These are phyloP conservation scores for Pagetopsis macropterus DNA, from an alignment of 2,797 vertebrate species.

Conservation along the genomic window DNA sequence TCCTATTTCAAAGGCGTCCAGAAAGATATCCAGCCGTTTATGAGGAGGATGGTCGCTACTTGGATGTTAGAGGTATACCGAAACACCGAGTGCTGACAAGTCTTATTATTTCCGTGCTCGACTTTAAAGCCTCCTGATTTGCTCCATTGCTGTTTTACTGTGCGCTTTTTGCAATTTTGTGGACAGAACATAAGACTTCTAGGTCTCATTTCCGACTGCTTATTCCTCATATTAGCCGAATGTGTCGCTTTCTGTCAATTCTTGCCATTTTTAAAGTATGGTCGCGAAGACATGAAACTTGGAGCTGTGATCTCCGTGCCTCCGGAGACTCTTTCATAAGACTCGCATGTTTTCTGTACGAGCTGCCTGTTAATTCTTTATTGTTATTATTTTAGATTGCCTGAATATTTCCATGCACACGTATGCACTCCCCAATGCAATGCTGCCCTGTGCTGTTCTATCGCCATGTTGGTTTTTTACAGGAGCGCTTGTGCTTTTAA, in stretches of 20 bases:
- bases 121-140: conserved; percentile 62
- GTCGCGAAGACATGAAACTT: conserved; percentile 38
- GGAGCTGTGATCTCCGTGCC: conserved; percentile 15
- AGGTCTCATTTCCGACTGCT: conserved; percentile 43
- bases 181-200: conserved; percentile 19
- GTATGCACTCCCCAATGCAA: conserved; percentile 87
- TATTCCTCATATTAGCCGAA: conserved; percentile 49
- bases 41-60: conserved; percentile 95
- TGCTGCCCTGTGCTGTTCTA: conserved; percentile 77
- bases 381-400: conserved; percentile 77
- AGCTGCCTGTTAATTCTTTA: conserved; percentile 55
- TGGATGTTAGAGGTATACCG: conserved; percentile 96
- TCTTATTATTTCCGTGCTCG: conserved; percentile 72
- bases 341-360: conserved; percentile 21
- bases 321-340: neutral
- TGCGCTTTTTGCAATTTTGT: conserved; percentile 35
- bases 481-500: conserved; percentile 72
- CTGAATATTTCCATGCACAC: conserved; percentile 90
- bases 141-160: conserved; percentile 37
- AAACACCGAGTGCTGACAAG: conserved; percentile 59
- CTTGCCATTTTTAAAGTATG: conserved; percentile 66
- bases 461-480: conserved; percentile 93
- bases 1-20: conserved; percentile 95
- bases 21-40: conserved; percentile 94
- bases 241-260: conserved; percentile 57